phyloP scores from a whole-genome alignment of 64 coral and sea anemone genomes.

The Pocillopora damicornis region DNA sequence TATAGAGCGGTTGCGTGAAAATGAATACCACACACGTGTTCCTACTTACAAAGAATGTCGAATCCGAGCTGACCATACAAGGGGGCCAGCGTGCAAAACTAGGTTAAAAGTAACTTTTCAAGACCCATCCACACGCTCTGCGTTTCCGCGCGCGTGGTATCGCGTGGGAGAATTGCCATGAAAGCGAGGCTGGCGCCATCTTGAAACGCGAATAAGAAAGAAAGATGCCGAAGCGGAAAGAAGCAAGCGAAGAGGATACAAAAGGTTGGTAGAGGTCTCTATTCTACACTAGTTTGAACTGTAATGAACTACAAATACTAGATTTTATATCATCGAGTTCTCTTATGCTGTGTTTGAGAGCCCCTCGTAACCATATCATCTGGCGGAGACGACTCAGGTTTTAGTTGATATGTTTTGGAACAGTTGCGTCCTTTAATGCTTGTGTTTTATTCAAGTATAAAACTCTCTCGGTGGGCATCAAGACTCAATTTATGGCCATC shows the following conservation, averaged over 20 bases:
- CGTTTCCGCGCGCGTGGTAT: background rate
- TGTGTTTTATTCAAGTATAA: too few relatives aligned
- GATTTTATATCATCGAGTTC: background rate
- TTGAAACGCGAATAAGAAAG: constrained; percentile 1
- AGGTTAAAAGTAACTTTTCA: too few relatives aligned
- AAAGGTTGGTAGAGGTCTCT: background rate
- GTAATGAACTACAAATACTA: background rate
- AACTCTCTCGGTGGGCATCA: background rate
- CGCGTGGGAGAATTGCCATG: background rate
- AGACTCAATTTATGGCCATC: background rate
- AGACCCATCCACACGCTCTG: background rate
- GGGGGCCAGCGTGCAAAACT: too few relatives aligned
- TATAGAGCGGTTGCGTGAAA: too few relatives aligned
- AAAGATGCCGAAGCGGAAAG: constrained; percentile 27
- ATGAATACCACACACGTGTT: too few relatives aligned
- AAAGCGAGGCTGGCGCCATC: constrained; percentile 48
- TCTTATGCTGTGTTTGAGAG: background rate
- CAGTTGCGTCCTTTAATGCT: too few relatives aligned
- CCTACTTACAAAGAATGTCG: too few relatives aligned
- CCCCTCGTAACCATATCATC: background rate
- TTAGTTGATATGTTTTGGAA: too few relatives aligned
- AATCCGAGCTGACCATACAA: too few relatives aligned
- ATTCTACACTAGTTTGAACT: background rate
- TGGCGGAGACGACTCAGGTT: background rate
- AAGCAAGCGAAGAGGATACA: constrained; percentile 18